These are phyloP conservation scores for Clarias magur DNA, from an alignment of 2,113 vertebrate species.

Conservation along the genomic window DNA sequence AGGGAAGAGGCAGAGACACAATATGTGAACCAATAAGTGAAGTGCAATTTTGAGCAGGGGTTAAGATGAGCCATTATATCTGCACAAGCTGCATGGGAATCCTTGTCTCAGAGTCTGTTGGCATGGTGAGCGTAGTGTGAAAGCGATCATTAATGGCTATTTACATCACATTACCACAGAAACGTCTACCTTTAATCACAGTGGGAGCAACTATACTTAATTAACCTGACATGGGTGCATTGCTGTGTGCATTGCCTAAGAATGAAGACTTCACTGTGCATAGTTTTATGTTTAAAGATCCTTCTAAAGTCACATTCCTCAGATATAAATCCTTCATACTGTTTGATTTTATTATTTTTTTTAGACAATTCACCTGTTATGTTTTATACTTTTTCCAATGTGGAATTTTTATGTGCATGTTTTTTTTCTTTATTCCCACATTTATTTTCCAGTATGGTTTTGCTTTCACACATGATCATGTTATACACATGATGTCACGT, in stretches of 20 bases:
- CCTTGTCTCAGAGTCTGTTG: slow-evolving; percentile 31
- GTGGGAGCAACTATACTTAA: slow-evolving; percentile 39
- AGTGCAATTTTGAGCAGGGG: slow-evolving; percentile 47
- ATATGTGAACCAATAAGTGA: slow-evolving; percentile 55
- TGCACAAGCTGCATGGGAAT: slow-evolving; percentile 28
- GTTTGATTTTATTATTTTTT: not conserved
- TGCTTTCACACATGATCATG: not conserved
- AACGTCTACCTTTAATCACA: slow-evolving; percentile 38
- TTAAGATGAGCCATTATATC: slow-evolving; percentile 40
- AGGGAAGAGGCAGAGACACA: slow-evolving; percentile 52
- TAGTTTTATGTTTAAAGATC: not conserved
- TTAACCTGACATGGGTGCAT: slow-evolving; percentile 35
- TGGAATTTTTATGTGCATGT: not conserved
- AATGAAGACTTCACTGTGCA: not conserved
- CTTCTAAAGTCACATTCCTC: not conserved
- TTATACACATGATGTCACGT: not conserved
- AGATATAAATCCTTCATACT: not conserved
- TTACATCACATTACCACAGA: slow-evolving; percentile 44
- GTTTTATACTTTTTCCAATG: not conserved
- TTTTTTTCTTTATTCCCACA: not conserved
- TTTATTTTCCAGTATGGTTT: not conserved
- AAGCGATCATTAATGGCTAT: slow-evolving; percentile 46
- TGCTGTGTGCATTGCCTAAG: slow-evolving; percentile 16
- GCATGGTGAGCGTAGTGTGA: slow-evolving; percentile 27
- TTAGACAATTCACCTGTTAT: not conserved